These are phyloP conservation scores for Aphyosemion australe DNA, from an alignment of 2,113 vertebrate genomes.

Conservation along the genomic window DNA sequence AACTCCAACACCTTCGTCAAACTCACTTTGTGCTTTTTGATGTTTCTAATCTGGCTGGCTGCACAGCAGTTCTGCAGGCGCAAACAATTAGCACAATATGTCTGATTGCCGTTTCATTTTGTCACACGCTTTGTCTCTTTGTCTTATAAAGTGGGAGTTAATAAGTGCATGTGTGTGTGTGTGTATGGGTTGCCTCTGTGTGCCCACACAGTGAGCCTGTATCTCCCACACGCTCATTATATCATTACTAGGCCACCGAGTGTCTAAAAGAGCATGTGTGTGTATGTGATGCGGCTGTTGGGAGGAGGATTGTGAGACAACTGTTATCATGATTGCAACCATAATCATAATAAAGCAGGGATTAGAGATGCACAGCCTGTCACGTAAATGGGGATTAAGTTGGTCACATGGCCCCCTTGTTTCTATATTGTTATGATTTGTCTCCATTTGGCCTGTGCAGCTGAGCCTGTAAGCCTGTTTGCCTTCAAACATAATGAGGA, in stretches of 20 bases:
- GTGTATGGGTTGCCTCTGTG: neutral
- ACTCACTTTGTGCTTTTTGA: slow-evolving; percentile 9
- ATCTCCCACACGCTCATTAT: slow-evolving; percentile 47
- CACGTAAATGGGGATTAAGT: slow-evolving; percentile 70
- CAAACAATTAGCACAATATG: slow-evolving; percentile 18
- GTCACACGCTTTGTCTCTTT: slow-evolving; percentile 22
- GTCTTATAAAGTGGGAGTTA: slow-evolving; percentile 26
- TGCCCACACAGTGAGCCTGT: slow-evolving; percentile 9
- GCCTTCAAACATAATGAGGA: slow-evolving; percentile 68
- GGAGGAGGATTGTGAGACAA: slow-evolving; percentile 36
- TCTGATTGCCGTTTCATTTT: slow-evolving; percentile 18
- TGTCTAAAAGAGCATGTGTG: slow-evolving; percentile 25
- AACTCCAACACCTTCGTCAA: slow-evolving; percentile 26
- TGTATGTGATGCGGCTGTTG: slow-evolving; percentile 27
- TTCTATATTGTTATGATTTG: slow-evolving; percentile 69
- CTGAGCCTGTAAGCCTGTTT: slow-evolving; percentile 67
- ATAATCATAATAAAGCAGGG: slow-evolving; percentile 64
- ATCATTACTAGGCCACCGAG: slow-evolving; percentile 38
- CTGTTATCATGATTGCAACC: slow-evolving; percentile 55
- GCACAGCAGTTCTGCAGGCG: neutral
- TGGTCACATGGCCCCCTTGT: slow-evolving; percentile 57
- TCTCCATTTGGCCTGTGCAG: slow-evolving; percentile 71
- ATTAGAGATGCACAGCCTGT: slow-evolving; percentile 66
- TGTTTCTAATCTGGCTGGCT: slow-evolving; percentile 14
- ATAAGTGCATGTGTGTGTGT: slow-evolving; percentile 1